Percentiles rank a stretch among this genome's conserved stretches.
Conservation (phyloP, 2,797 vertebrate genomes). For the Hemitrygon akajei region DNA sequence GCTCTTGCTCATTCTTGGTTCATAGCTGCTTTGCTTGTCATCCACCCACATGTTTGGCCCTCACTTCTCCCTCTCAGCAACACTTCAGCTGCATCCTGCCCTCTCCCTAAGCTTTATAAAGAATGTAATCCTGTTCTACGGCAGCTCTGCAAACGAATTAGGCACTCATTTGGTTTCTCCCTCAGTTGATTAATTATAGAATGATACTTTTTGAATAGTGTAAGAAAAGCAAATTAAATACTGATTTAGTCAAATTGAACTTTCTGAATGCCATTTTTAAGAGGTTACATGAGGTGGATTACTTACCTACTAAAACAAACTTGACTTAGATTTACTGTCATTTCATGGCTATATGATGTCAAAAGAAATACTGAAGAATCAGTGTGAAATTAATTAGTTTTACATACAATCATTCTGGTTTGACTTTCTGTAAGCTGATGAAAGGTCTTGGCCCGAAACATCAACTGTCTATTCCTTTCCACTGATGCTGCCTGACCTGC, state of each 20-base stretch:
- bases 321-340: not conserved
- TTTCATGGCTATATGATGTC: not conserved
- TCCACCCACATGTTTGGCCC: too few species aligned
- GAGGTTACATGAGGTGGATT: not conserved
- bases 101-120: not conserved
- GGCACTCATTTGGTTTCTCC: not conserved
- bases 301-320: not conserved
- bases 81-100: too few species aligned
- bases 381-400: not conserved
- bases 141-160: not conserved
- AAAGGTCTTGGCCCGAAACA: too few species aligned
- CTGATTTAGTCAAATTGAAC: not conserved
- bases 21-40: too few species aligned
- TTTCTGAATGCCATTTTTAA: conserved; percentile 14
- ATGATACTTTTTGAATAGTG: not conserved
- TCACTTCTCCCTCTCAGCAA: too few species aligned
- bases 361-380: not conserved
- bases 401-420: not conserved
- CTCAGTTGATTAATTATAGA: conserved; percentile 13
- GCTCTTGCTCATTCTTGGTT: too few species aligned
- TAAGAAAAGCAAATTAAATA: conserved; percentile 6
- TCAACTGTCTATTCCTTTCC: too few species aligned
- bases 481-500: too few species aligned
- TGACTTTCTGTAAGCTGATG: not conserved
- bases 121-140: not conserved